Percentiles rank a stretch among this genome's conserved stretches.
These are phyloP conservation scores for Amblyraja radiata DNA, from an alignment of 2,797 vertebrate genomes.

Conservation along the genomic window DNA sequence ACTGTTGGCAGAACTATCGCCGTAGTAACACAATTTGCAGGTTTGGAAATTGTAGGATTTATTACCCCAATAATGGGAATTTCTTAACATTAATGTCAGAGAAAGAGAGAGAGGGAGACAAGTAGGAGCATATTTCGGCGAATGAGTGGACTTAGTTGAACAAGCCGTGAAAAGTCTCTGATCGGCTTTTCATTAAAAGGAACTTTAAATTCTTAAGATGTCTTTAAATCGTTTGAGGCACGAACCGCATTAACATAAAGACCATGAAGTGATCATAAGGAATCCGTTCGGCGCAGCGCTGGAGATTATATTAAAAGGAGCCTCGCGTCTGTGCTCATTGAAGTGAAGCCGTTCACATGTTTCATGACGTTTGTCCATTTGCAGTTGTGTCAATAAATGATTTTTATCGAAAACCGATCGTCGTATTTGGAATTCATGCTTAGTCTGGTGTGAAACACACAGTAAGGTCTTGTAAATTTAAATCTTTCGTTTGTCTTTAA, in stretches of 20 bases:
- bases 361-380: not conserved
- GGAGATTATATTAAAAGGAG: not conserved
- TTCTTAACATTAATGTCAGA: constrained; percentile 38
- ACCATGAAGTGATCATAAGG: not conserved
- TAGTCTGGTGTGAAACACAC: not conserved
- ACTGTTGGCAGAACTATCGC: constrained; percentile 36
- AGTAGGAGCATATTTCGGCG: constrained; percentile 24
- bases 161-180: constrained; percentile 7
- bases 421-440: not conserved
- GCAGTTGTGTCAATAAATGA: constrained; percentile 10
- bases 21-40: constrained; percentile 35
- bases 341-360: not conserved
- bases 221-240: constrained; percentile 26
- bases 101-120: constrained; percentile 28
- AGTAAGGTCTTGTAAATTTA: not conserved
- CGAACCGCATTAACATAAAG: not conserved
- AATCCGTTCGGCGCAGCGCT: not conserved
- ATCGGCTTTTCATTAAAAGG: not conserved
- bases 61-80: constrained; percentile 35
- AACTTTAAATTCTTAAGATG: constrained; percentile 20
- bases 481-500: not conserved
- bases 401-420: constrained; percentile 14
- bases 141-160: constrained; percentile 11
- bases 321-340: not conserved
- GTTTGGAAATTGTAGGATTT: constrained; percentile 35